Evolutionary conservation across 2,888 invertebrate genomes (phyloP).

Genomic region (Aphodius granarius): DNA sequence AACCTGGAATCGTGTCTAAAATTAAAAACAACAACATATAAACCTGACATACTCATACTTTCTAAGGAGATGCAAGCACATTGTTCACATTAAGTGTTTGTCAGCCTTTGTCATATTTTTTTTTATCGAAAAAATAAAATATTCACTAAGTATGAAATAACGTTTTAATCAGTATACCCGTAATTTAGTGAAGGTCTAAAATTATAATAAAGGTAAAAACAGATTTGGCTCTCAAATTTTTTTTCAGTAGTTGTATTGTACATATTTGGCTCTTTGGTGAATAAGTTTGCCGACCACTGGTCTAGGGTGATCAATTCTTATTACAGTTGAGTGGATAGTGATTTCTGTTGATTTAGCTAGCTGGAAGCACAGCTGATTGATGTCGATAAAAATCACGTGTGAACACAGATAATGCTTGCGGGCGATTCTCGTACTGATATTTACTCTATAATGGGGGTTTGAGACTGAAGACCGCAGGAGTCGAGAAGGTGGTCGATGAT

Average conservation of each 20-base stretch:
- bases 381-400: too few relatives aligned
- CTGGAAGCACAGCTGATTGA: too few relatives aligned
- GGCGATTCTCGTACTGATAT: too few relatives aligned
- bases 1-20: slow-evolving; percentile 37
- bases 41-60: slow-evolving; percentile 31
- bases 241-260: slow-evolving; percentile 7
- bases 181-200: slow-evolving; percentile 7
- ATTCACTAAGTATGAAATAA: slow-evolving; percentile 5
- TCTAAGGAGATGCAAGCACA: slow-evolving; percentile 34
- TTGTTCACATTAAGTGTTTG: slow-evolving; percentile 26
- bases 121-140: neutral
- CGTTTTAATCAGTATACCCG: slow-evolving; percentile 7
- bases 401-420: too few relatives aligned
- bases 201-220: neutral
- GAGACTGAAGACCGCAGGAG: too few relatives aligned
- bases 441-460: too few relatives aligned
- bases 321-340: too few relatives aligned
- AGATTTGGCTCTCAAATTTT: slow-evolving; percentile 7
- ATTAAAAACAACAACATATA: slow-evolving; percentile 36
- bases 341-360: too few relatives aligned
- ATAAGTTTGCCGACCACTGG: slow-evolving; percentile 16
- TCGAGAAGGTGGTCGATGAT: too few relatives aligned
- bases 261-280: slow-evolving; percentile 16
- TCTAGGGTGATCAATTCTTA: too few relatives aligned
- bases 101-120: neutral